Evolutionary conservation across 2,888 invertebrate species (phyloP), one percentile per base, ranked within the genome.

Genomic region (Monochamus alternatus): DNA sequence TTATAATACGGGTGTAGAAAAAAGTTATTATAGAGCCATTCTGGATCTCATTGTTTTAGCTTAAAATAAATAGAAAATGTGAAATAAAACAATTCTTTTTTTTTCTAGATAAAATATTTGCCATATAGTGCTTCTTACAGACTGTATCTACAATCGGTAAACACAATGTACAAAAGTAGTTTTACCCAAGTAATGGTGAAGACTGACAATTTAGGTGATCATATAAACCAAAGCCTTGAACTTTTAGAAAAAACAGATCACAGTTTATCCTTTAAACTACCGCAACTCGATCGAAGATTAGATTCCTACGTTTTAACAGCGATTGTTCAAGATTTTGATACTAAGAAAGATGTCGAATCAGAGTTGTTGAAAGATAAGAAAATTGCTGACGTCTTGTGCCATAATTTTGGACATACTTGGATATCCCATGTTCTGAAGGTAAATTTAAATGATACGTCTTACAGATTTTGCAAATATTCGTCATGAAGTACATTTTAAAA

Each of bases 381-480:
- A 72, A 64, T 86, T n/a, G 78, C 82, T 5, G 82, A 85, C 63
- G 82, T 85, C 78, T 77, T 88, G 76, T 88, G 88, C 73, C 84
- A 86, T 75, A 80, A 83, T 43, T 86, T 80, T 81, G 87, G 87
- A 44, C 69, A 84, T n/a, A 83, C 86, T 12, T 88, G 88, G 88
- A 81, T 87, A 38, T 85, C 87, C 12, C 82, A 85, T 68, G 80
- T 78, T 47, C 47, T 87, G 32, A 83, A 85, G 81, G 87, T 86
- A 70, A 76, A 75, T n/a, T 38, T 47, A 67, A 9, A 31, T 14
- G 47, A n/a, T 7, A 1, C 7, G 9, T 51, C n/a, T 44, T 10
- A 47, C 8, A 9, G 10, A 10, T 47, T 47, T 7, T 9, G 47
- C 0, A 7, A 7, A 47, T 9, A 9, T 47, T 10, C 2, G 7